A percentile compares a stretch with the other conserved stretches of the same genome.
These are phyloP conservation scores for Petrolisthes manimaculis DNA, from an alignment of 2,888 invertebrate genomes.

Conservation along the genomic window DNA sequence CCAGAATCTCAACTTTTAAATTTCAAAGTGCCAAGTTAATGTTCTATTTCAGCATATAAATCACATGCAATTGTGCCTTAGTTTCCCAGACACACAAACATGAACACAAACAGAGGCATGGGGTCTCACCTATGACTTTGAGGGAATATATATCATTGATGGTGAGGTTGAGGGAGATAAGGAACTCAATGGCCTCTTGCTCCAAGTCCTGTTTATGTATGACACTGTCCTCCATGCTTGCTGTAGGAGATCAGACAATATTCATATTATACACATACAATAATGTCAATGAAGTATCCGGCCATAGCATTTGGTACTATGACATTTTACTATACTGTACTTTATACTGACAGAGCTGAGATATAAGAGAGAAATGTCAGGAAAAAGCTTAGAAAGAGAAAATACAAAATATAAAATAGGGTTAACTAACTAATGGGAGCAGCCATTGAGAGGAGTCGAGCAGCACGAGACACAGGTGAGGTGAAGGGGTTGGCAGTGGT, in stretches of 20 bases:
- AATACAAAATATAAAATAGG: not conserved
- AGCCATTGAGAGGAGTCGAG: conserved; percentile 8
- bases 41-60: no score
- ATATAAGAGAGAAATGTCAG: no score
- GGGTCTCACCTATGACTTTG: conserved; percentile 35
- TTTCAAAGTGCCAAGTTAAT: no score
- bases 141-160: conserved; percentile 33
- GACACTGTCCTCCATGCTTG: conserved; percentile 1
- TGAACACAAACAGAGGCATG: not conserved
- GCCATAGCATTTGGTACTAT: no score
- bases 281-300: no score
- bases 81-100: not conserved
- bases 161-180: conserved; percentile 42
- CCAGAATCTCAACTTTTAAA: no score
- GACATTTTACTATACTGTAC: no score
- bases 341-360: no score
- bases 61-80: no score
- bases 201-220: conserved; percentile 31
- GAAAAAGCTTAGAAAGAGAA: no score
- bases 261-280: not conserved
- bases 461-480: conserved; percentile 38
- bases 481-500: conserved; percentile 30
- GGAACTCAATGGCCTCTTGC: conserved; percentile 39
- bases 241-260: not conserved
- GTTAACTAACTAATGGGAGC: not conserved